Evolutionary conservation across 1,140 invertebrate species (phyloP), one percentile per base, ranked within the genome.

Genomic region (Mylabris phalerata): DNA sequence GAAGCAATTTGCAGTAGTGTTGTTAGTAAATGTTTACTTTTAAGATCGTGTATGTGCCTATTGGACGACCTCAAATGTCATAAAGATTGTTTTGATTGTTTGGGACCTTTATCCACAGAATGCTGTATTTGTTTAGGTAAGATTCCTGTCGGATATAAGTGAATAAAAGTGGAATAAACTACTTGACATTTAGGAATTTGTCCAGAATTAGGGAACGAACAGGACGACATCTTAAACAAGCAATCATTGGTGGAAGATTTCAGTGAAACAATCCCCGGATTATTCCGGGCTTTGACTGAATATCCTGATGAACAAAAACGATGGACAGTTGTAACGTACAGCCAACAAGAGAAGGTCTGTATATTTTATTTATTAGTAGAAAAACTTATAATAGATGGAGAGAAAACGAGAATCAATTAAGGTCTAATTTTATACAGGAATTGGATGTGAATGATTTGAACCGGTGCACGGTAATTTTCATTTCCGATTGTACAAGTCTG

Each of bases 11-110:
- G 91, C 76, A 89, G 87, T 1, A 92, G 89, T 67, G 86, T 93
- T 27, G 93, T 95, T 5, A 93, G 90, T 69, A 95, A 95, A 75
- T 96, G 92, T 71, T 90, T 94, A 85, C 79, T 96, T 32, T 93
- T 91, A 11, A 88, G 93, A 70, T 90, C 90, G 27, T 96, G 93
- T 75, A 93, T 93, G 73, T 95, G 93, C 75, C 89, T 93, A 70
- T 75, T 91, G 64, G 88, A 84, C 62, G 89, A 92, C 72, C 92
- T 89, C 71, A 86, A 89, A 24, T 95, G 93, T 68, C 93, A 89
- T 75, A 88, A 88, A 67, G 89, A 93, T 66, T 96, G 93, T 68
- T 90, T 87, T 61, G 86, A 83, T 61, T 95, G 93, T 69, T 79
- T 95, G 19, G 87, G 86, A 60, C 85, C 89, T 64, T 77, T 94